Evolutionary conservation across 2,888 invertebrate species (phyloP), one percentile per base, ranked within the genome.

Genomic region (Diarsia rubi): DNA sequence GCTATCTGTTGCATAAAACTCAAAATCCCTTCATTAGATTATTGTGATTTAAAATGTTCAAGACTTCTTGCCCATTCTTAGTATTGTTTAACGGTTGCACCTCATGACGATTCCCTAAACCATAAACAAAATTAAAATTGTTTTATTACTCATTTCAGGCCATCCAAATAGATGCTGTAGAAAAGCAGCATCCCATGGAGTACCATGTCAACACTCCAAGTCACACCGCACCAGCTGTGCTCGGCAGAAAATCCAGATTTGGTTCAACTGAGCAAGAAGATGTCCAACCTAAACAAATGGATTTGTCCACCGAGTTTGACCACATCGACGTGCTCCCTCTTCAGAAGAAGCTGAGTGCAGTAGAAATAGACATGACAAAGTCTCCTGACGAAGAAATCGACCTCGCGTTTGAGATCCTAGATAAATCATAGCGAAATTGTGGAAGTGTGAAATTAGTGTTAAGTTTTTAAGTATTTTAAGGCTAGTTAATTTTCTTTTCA

Each of bases 311-410:
- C n/a, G 74, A 68, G 6, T 64, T 60, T 37, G 57, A 73, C 8
- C 54, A 63, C 24, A 47, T 79, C 4, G 76, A 86, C 47, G 76
- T 71, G 1, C 75, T 69, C 24, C 68, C 63, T 73, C 59, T 81
- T 31, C 79, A 86, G 19, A 81, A 77, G 9, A 80, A 84, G 59
- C 65, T 84, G 42, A 80, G 73, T 62, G 80, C 65, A 16, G 75
- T 76, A 45, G 75, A 45, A 1, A 47, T 80, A 49, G 81, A 79
- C 42, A 49, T 47, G 21, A 16, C 2, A 92, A 89, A 64, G n/a
- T 91, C 93, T 0, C 94, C 96, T 0, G 96, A 96, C 24, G 94
- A 95, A 81, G 96, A 96, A 87, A 97, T 97, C 67, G 97, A 96
- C 75, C 92, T 83, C 21, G 96, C 96, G 0, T 96, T 96, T 72